Conservation (phyloP, 1,140 invertebrate genomes). For the Heliothis subflexa region DNA sequence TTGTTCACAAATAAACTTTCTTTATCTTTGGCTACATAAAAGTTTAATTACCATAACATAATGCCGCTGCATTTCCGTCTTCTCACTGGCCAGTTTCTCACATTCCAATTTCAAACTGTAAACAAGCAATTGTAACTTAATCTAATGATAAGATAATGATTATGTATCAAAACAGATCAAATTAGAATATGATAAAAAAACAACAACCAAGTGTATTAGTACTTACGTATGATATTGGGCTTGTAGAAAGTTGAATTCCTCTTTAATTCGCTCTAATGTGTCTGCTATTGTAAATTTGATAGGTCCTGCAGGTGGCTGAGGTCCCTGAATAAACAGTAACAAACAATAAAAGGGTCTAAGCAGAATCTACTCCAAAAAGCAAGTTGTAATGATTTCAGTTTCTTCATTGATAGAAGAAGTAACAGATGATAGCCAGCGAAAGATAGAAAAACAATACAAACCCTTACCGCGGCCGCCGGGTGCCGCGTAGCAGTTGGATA, state of each 20-base stretch:
- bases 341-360: constrained; percentile 45
- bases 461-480: constrained; percentile 79
- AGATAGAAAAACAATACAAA: constrained; percentile 75
- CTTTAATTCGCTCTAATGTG: constrained; percentile 99
- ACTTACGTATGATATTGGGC: constrained; percentile 99
- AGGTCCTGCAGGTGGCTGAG: constrained; percentile 94
- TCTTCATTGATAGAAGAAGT: not conserved
- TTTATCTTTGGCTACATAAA: constrained; percentile 34
- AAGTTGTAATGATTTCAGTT: not conserved
- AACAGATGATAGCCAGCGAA: constrained; percentile 46
- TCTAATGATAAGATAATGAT: constrained; percentile 20
- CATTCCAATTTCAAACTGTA: constrained; percentile 95
- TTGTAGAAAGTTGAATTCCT: constrained; percentile 99
- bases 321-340: constrained; percentile 89
- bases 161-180: constrained; percentile 19
- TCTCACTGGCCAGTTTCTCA: constrained; percentile 98
- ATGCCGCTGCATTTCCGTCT: constrained; percentile 99
- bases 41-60: constrained; percentile 96
- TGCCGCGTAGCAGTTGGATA: constrained; percentile 82
- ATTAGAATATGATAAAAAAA: constrained; percentile 4
- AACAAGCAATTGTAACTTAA: constrained; percentile 49
- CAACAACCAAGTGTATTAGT: constrained; percentile 16
- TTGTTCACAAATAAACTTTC: constrained; percentile 20
- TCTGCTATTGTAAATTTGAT: constrained; percentile 98
- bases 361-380: constrained; percentile 20